phyloP scores from a whole-genome alignment of 2,113 vertebrate genomes.

The Psilopsiagon aymara region DNA sequence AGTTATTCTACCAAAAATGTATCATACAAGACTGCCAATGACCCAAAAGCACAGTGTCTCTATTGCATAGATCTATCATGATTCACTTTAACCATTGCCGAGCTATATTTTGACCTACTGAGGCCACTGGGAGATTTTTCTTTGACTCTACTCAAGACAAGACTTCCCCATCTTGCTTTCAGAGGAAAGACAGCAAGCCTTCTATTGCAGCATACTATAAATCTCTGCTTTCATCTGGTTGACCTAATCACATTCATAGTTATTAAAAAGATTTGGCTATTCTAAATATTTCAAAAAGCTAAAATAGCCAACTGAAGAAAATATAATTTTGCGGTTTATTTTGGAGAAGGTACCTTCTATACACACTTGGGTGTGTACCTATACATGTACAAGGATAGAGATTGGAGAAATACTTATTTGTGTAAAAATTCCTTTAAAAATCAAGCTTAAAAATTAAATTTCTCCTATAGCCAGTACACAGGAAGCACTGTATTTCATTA shows the following conservation, averaged over 20 bases:
- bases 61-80: not conserved
- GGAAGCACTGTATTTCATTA: not conserved
- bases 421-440: not conserved
- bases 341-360: not conserved
- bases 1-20: not conserved
- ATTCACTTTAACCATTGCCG: not conserved
- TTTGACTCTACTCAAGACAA: not conserved
- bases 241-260: not conserved
- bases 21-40: not conserved
- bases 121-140: not conserved
- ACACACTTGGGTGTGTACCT: not conserved
- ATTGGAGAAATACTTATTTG: not conserved
- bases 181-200: not conserved
- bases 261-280: not conserved
- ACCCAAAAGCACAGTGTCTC: not conserved
- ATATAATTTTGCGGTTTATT: not conserved
- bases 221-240: not conserved
- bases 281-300: not conserved
- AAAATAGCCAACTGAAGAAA: not conserved
- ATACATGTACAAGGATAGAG: not conserved
- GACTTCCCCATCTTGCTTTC: not conserved
- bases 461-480: not conserved
- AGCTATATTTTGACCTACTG: not conserved
- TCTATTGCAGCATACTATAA: not conserved
- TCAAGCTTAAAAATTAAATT: not conserved